Base-by-base conservation (phyloP, 1,140 invertebrate genomes). In the Amphibalanus amphitrite region DNA sequence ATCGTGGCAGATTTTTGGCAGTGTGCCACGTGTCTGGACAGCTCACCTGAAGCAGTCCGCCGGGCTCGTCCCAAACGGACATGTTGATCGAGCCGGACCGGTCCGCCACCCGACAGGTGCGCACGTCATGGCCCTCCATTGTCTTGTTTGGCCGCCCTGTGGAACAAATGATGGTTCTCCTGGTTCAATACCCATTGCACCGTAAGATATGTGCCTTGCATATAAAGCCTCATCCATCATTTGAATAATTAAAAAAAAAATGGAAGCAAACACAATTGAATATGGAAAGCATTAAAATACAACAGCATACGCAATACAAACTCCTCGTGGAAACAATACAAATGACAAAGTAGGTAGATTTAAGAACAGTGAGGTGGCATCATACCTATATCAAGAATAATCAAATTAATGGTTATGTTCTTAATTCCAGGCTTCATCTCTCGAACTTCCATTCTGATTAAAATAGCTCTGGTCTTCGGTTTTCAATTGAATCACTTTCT, bases 1-100 rank as follows among this genome's bases (percentile, higher is more conserved):
- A n/a, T n/a, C n/a, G n/a, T n/a, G n/a, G n/a, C n/a, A n/a, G n/a
- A 26, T 67, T 23, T 25, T 26, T n/a, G 29, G 1, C n/a, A 23
- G 33, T 29, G 28, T 29, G 8, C 28, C 26, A 69, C 29, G 17
- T 15, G 26, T 33, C 33, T 15, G 29, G n/a, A n/a, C n/a, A n/a
- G n/a, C 71, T 69, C 64, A 76, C 75, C 72, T 83, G 81, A 71
- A 98, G 80, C 64, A 92, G 83, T 70, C 90, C 87, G 1, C 95
- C 94, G 0, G 91, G 89, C 77, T 97, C 93, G 81, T 97, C 94
- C 95, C 95, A 98, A 69, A 97, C 87, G 0, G 93, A 95, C 26
- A 96, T 86, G 81, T 97, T 97, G 69, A 98, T 92, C 74, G 88
- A 89, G 20, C 92, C 95, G 6, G 90, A 89, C 71, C 86, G 88